These are phyloP conservation scores for Rhizoglyphus robini DNA, from an alignment of 1,140 invertebrate genomes.

Conservation along the genomic window DNA sequence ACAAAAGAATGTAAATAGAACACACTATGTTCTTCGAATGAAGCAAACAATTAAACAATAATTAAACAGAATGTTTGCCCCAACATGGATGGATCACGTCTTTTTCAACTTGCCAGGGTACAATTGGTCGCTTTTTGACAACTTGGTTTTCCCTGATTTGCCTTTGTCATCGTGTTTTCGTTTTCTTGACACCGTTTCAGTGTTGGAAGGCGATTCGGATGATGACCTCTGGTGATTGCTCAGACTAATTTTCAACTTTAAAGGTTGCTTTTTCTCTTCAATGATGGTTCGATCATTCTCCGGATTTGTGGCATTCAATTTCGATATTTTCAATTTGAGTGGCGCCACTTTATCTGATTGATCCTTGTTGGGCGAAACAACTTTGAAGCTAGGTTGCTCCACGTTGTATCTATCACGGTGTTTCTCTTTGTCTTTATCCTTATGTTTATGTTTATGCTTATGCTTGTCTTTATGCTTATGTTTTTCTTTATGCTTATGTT, in stretches of 20 bases:
- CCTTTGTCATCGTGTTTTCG: not conserved
- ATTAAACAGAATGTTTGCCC: not conserved
- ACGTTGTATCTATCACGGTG: constrained; percentile 18
- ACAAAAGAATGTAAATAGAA: too few relatives aligned
- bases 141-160: not conserved
- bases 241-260: constrained; percentile 7
- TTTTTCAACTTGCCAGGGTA: too few relatives aligned
- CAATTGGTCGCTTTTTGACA: too few relatives aligned
- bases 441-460: constrained; percentile 39
- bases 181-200: not conserved
- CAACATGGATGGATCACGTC: not conserved
- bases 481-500: constrained; percentile 28
- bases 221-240: not conserved
- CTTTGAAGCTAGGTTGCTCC: not conserved
- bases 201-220: not conserved
- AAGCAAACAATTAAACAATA: too few relatives aligned
- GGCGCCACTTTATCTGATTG: not conserved
- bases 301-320: not conserved
- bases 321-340: constrained; percentile 12
- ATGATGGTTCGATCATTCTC: not conserved
- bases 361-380: not conserved
- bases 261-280: not conserved
- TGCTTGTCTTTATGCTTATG: constrained; percentile 27
- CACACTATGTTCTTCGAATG: too few relatives aligned
- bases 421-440: constrained; percentile 40